A percentile compares a stretch with the other conserved stretches of the same genome.
phyloP scores from a whole-genome alignment of 2,113 vertebrate species.

The Setophaga petechia region DNA sequence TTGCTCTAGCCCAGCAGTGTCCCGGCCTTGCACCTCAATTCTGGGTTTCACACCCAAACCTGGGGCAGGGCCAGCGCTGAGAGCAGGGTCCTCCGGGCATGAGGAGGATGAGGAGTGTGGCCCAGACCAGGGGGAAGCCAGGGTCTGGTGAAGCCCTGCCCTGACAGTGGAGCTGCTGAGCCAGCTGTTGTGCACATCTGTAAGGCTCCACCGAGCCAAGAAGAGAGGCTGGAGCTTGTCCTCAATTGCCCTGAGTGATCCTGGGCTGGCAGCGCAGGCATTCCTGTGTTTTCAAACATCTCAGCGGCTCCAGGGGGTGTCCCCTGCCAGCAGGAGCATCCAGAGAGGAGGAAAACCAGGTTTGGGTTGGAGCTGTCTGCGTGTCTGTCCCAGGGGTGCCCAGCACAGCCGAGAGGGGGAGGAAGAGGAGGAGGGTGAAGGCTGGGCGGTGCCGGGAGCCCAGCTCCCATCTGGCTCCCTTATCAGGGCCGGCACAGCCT shows the following conservation, averaged over 20 bases:
- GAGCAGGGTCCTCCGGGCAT: neutral
- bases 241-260: neutral
- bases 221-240: neutral
- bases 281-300: neutral
- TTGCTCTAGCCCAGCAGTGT: neutral
- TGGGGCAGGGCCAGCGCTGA: neutral
- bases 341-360: fast-evolving
- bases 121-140: neutral
- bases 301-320: neutral
- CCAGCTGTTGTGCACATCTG: neutral
- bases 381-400: neutral
- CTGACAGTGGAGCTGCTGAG: neutral
- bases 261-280: fast-evolving
- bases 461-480: constrained; percentile 56
- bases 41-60: fast-evolving
- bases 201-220: neutral
- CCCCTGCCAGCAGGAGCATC: neutral
- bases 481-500: constrained; percentile 50
- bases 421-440: neutral
- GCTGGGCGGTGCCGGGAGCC: neutral
- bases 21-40: neutral
- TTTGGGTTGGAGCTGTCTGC: neutral
- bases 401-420: fast-evolving
- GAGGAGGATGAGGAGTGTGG: neutral
- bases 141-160: neutral